These are phyloP conservation scores for Tenualosa thibaudeaui DNA, from an alignment of 2,797 vertebrate species.

Conservation along the genomic window DNA sequence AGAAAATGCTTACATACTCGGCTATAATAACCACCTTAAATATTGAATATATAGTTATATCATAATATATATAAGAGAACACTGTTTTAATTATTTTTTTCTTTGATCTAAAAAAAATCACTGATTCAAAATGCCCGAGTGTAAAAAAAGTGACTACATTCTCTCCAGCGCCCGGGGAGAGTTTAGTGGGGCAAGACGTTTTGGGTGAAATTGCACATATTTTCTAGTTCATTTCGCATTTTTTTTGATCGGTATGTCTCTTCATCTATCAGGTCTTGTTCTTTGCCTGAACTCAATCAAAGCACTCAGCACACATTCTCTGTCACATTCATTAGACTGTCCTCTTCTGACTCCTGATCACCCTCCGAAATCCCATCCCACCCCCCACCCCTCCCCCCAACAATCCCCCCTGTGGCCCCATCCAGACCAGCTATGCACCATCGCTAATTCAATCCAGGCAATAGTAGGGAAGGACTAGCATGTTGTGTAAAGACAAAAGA, in stretches of 20 bases:
- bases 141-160: conserved; percentile 83
- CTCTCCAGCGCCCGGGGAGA: conserved; percentile 74
- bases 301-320: conserved; percentile 80
- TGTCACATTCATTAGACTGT: conserved; percentile 82
- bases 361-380: conserved; percentile 18
- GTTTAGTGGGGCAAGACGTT: conserved; percentile 69
- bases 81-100: conserved; percentile 79
- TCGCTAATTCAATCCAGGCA: conserved; percentile 84
- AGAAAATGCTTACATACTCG: conserved; percentile 88
- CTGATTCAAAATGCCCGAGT: conserved; percentile 85
- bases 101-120: conserved; percentile 80
- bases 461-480: conserved; percentile 79
- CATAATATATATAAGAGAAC: conserved; percentile 85
- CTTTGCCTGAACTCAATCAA: conserved; percentile 86
- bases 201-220: conserved; percentile 82
- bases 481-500: conserved; percentile 79
- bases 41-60: conserved; percentile 87
- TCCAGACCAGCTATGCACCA: conserved; percentile 68
- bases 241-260: conserved; percentile 57
- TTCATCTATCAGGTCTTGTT: conserved; percentile 73
- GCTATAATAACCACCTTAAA: conserved; percentile 86
- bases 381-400: conserved; percentile 4
- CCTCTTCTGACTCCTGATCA: conserved; percentile 72
- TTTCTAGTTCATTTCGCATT: conserved; percentile 65
- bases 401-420: conserved; percentile 54